These are phyloP conservation scores for Phrynocephalus forsythii DNA, from an alignment of 2,797 vertebrate genomes.

Conservation along the genomic window DNA sequence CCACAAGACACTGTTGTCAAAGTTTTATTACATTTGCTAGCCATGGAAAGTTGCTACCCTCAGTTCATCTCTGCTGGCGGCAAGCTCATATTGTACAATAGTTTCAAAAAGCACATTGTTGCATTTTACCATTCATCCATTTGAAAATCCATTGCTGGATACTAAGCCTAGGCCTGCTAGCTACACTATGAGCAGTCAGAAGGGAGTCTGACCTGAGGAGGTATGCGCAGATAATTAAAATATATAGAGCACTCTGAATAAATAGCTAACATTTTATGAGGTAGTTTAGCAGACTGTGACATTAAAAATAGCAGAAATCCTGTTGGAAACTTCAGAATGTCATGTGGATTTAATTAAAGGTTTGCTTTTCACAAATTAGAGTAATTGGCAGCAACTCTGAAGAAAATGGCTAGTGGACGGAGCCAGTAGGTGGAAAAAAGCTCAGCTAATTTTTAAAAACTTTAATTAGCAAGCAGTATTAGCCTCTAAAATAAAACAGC, in stretches of 20 bases:
- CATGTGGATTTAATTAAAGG: slow-evolving; percentile 7
- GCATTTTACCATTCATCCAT: slow-evolving; percentile 41
- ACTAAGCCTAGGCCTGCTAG: slow-evolving; percentile 7
- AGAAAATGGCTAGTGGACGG: accelerated
- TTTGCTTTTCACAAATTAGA: slow-evolving; percentile 25
- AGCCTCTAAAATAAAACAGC: not conserved
- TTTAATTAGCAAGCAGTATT: not conserved
- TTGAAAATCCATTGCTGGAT: slow-evolving; percentile 40
- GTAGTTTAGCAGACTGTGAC: slow-evolving; percentile 34
- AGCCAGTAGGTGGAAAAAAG: not conserved
- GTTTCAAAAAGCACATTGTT: not conserved
- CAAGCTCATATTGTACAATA: slow-evolving; percentile 10
- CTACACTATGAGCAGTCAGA: slow-evolving; percentile 29
- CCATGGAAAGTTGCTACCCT: not conserved
- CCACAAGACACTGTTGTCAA: not conserved
- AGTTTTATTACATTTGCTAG: slow-evolving; percentile 1
- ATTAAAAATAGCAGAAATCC: slow-evolving; percentile 52
- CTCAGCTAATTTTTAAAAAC: not conserved
- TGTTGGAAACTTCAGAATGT: slow-evolving; percentile 32
- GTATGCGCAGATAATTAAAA: slow-evolving; percentile 59
- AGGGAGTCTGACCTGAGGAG: slow-evolving; percentile 11
- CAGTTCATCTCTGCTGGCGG: not conserved
- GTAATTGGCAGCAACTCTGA: not conserved
- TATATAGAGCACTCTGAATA: slow-evolving; percentile 50
- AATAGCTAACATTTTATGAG: slow-evolving; percentile 33